Evolutionary conservation across 2,888 invertebrate species (phyloP).

Genomic region (Nycteola revayana): DNA sequence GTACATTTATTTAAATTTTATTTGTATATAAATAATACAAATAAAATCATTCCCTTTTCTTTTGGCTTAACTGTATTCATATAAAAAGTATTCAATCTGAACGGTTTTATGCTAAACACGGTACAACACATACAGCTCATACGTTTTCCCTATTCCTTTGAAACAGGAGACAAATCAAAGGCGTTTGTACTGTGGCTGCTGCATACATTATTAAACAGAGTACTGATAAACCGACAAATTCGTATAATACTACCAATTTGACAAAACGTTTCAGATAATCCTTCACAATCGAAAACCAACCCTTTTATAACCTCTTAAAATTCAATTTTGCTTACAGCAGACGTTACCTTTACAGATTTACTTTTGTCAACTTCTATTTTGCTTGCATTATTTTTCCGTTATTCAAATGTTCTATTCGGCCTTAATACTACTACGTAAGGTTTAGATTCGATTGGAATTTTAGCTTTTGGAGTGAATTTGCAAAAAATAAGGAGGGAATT

Average conservation of each 20-base stretch:
- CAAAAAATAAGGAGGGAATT: conserved; percentile 27
- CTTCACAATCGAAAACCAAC: background rate
- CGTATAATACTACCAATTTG: conserved; percentile 21
- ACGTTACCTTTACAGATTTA: conserved; percentile 3
- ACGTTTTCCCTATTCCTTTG: conserved; percentile 22
- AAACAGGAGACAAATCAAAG: conserved; percentile 55
- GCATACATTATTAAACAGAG: conserved; percentile 60
- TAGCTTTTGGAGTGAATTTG: background rate
- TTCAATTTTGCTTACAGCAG: background rate
- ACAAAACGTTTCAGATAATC: background rate
- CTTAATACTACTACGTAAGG: conserved; percentile 18
- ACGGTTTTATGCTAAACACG: no score
- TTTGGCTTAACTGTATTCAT: no score
- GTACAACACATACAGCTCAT: conserved; percentile 4
- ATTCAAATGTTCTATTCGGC: conserved; percentile 11
- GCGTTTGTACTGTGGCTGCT: conserved; percentile 52
- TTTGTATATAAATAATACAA: no score
- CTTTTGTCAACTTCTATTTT: conserved; percentile 21
- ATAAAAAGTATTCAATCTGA: no score
- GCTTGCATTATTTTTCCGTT: conserved; percentile 17
- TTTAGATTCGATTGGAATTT: conserved; percentile 13
- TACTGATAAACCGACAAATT: conserved; percentile 50
- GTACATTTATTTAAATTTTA: no score
- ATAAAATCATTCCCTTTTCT: no score
- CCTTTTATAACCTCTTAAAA: conserved; percentile 9